Evolutionary conservation across 2,113 vertebrate genomes (phyloP).

Genomic region (Hystrix cristata): DNA sequence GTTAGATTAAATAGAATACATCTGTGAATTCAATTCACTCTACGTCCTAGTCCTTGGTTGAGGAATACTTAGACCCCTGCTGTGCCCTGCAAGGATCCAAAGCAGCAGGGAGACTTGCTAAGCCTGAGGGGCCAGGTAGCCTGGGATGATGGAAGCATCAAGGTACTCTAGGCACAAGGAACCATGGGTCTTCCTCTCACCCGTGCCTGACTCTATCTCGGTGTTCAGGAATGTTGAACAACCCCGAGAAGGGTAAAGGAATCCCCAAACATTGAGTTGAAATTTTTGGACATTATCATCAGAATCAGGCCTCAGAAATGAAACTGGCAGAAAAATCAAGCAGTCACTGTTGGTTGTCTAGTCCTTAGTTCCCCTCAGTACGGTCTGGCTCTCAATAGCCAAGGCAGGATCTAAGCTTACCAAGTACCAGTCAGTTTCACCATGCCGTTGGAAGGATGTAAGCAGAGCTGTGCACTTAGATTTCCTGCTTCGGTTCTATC

Average conservation of each 20-base stretch:
- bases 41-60: background rate
- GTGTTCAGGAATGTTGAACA: background rate
- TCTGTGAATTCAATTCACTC: background rate
- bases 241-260: background rate
- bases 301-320: background rate
- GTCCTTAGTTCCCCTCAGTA: background rate
- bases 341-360: background rate
- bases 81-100: background rate
- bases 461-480: background rate
- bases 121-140: accelerated
- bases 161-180: background rate
- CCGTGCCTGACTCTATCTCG: background rate
- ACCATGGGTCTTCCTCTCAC: background rate
- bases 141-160: background rate
- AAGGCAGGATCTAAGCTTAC: background rate
- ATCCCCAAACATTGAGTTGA: background rate
- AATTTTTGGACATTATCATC: background rate
- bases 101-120: background rate
- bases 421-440: background rate
- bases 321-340: background rate
- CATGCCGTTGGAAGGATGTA: background rate
- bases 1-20: background rate
- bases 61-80: background rate
- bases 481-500: background rate
- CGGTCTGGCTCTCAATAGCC: background rate